Percentiles rank a stretch among this genome's conserved stretches.
Conservation (phyloP, 2,113 vertebrate species). For the Maccullochella peelii region DNA sequence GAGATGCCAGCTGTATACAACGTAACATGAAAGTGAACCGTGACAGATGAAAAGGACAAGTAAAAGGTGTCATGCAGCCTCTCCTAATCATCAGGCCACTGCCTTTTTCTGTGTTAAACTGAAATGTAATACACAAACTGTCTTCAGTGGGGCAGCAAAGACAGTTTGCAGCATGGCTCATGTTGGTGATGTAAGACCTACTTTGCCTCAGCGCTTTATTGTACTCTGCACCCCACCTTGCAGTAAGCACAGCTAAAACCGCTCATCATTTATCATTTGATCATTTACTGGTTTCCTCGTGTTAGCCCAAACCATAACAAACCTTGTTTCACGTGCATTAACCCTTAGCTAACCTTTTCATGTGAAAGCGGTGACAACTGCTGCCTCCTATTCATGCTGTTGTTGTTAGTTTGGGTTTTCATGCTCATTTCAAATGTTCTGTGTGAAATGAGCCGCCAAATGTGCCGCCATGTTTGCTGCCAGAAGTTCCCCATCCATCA, state of each 20-base stretch:
- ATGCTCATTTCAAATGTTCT: conserved; percentile 10
- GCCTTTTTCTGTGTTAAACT: not conserved
- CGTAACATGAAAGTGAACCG: too few relatives aligned
- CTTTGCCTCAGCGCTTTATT: not conserved
- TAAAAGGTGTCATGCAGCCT: too few relatives aligned
- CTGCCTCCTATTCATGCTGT: not conserved
- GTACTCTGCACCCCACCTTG: not conserved
- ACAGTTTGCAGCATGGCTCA: not conserved
- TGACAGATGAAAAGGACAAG: too few relatives aligned
- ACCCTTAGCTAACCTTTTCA: not conserved
- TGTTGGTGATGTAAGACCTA: not conserved
- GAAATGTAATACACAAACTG: not conserved
- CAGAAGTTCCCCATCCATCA: conserved; percentile 37
- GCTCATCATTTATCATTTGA: not conserved
- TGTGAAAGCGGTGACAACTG: not conserved
- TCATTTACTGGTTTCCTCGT: not conserved
- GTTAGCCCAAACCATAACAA: not conserved
- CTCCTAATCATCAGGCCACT: not conserved
- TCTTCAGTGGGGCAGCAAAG: not conserved
- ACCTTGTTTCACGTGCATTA: not conserved
- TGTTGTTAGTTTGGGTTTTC: conserved; percentile 41
- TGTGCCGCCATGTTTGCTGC: conserved; percentile 2
- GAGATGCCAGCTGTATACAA: not conserved
- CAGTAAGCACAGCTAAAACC: not conserved
- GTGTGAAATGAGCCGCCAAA: conserved; percentile 43